Evolutionary conservation across 2,888 invertebrate genomes (phyloP), one percentile per base, ranked within the genome.

Genomic region (Plagodis dolabraria): DNA sequence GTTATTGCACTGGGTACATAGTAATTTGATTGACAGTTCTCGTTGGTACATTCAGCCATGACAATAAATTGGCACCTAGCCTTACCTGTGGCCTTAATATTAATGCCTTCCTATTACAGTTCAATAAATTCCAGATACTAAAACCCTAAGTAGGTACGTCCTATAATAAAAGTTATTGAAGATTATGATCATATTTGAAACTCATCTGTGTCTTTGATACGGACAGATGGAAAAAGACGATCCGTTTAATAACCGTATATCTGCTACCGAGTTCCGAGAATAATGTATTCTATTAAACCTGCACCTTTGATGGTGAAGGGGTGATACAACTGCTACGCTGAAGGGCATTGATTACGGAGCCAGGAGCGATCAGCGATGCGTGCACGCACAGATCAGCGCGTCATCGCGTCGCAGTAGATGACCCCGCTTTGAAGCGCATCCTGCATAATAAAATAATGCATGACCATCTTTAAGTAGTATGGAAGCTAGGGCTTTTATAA

Each of bases 371-470:
- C 12, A 5, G 33, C 43, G 43, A 8, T 12, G 43, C 12, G 43
- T 6, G 11, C 12, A n/a, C 9, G 43, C 43, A 43, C 43, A 43
- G 43, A 43, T 43, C 43, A 22, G 40, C 36, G 53, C 38, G 63
- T 55, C 52, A 52, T 52, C 49, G 36, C 52, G 52, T 22, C 22
- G 22, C 22, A 22, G 4, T 4, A 22, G 51, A 62, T 57, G 47
- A 54, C 38, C 47, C 33, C 22, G 34, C 43, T 33, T 42, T 8
- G 5, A 49, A 40, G 12, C 10, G 47, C 47, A n/a, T 34, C 36
- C 35, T 12, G 35, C 38, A 47, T 36, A 47, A 12, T 47, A 46
- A 46, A 47, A 12, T 47, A 46, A 46, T 46, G 46, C 33, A 6
- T 33, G 33, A n/a, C 38, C 38, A 7, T 38, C 7, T 38, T 38